A percentile compares a stretch with the other conserved stretches of the same genome.
Conservation (phyloP, 2,797 vertebrate genomes). For the Scomberomorus guttatus region DNA sequence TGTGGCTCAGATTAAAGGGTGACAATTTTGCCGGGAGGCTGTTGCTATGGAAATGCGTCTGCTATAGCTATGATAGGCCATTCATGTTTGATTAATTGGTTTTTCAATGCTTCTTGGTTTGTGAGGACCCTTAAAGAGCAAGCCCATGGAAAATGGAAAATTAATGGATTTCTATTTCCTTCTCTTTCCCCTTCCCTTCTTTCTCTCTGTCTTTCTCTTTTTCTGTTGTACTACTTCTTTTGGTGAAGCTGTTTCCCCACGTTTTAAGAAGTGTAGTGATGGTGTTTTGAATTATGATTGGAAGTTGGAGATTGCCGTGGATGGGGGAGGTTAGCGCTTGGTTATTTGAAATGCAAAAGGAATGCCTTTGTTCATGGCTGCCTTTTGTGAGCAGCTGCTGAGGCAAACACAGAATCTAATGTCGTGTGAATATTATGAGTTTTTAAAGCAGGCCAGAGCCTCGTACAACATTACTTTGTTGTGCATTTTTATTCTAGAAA, state of each 20-base stretch:
- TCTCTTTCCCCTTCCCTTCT: constrained; percentile 35
- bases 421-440: constrained; percentile 81
- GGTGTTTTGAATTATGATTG: constrained; percentile 85
- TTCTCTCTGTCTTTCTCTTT: constrained; percentile 16
- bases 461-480: constrained; percentile 73
- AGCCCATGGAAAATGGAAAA: constrained; percentile 86
- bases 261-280: constrained; percentile 82
- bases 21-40: constrained; percentile 85
- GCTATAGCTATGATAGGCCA: constrained; percentile 88
- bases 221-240: constrained; percentile 51
- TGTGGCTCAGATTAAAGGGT: constrained; percentile 85
- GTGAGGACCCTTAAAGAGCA: constrained; percentile 87
- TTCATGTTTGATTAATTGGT: constrained; percentile 92
- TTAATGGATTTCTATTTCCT: constrained; percentile 85
- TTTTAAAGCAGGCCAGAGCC: constrained; percentile 79
- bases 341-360: constrained; percentile 85
- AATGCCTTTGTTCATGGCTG: constrained; percentile 82
- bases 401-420: constrained; percentile 80
- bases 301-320: constrained; percentile 80
- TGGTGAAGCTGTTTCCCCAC: constrained; percentile 76
- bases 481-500: constrained; percentile 79
- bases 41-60: constrained; percentile 89
- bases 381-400: constrained; percentile 82
- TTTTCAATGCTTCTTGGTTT: constrained; percentile 88
- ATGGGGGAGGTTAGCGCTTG: constrained; percentile 67